phyloP scores from a whole-genome alignment of 2,113 vertebrate genomes.

The Toxotes jaculatrix region DNA sequence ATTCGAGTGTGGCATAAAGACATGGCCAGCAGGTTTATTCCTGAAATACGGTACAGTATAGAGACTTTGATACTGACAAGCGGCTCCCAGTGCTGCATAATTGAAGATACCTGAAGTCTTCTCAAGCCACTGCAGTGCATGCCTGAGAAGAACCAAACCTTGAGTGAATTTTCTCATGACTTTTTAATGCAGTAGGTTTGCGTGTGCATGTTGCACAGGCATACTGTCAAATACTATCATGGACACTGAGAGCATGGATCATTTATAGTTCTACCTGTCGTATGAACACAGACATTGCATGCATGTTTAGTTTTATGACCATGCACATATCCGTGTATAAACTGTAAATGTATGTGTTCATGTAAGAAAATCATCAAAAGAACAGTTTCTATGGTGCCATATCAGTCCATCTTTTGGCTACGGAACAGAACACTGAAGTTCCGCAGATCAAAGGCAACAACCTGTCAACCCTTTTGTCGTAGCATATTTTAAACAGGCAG shows the following conservation, averaged over 20 bases:
- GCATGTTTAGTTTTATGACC: not conserved
- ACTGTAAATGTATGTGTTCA: not conserved
- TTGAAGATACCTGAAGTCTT: constrained; percentile 64
- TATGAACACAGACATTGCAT: not conserved
- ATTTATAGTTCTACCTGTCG: not conserved
- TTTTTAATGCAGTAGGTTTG: constrained; percentile 55
- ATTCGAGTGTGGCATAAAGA: constrained; percentile 14
- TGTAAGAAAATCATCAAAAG: not conserved
- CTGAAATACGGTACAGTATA: constrained; percentile 13
- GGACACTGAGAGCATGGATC: not conserved
- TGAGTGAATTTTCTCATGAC: constrained; percentile 48
- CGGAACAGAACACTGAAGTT: constrained; percentile 18
- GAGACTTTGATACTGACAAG: constrained; percentile 48
- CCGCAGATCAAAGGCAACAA: constrained; percentile 50
- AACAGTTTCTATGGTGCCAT: not conserved
- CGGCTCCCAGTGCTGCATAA: constrained; percentile 58
- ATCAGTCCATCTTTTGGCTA: constrained; percentile 14
- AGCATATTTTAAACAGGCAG: constrained; percentile 53
- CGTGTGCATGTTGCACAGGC: constrained; percentile 26
- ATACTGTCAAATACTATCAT: not conserved
- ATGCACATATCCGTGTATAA: not conserved
- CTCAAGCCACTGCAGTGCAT: constrained; percentile 48
- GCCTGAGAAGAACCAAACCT: constrained; percentile 57
- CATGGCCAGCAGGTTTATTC: constrained; percentile 27
- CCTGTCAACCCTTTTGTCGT: constrained; percentile 48